A percentile compares a stretch with the other conserved stretches of the same genome.
phyloP scores from a whole-genome alignment of 2,113 vertebrate genomes.

The Istiophorus platypterus region DNA sequence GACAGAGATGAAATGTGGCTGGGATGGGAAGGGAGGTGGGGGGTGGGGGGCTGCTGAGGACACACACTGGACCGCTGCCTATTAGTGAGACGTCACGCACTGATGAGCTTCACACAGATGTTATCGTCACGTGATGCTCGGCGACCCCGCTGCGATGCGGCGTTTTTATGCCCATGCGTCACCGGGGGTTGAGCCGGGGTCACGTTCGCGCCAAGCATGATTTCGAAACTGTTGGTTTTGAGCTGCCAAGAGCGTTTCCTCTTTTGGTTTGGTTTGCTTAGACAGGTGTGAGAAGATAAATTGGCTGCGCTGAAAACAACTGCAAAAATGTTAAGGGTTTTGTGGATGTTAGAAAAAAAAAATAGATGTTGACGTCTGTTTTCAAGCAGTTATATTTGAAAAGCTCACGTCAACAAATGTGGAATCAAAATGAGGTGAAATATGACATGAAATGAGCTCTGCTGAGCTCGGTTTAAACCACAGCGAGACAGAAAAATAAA shows the following conservation, averaged over 20 bases:
- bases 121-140: slow-evolving; percentile 36
- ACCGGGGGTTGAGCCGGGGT: slow-evolving; percentile 12
- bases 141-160: slow-evolving; percentile 33
- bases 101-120: slow-evolving; percentile 23
- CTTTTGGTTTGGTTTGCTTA: neutral
- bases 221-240: neutral
- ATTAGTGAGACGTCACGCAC: neutral
- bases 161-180: neutral
- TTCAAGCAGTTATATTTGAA: neutral
- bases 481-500: neutral
- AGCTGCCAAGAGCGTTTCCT: neutral
- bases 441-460: neutral
- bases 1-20: slow-evolving; percentile 34
- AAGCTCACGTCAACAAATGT: neutral
- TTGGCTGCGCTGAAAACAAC: neutral
- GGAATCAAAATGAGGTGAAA: neutral
- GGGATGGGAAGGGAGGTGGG: too few relatives aligned
- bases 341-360: neutral
- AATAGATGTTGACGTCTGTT: neutral
- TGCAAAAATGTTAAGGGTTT: rapidly evolving
- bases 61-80: slow-evolving; percentile 32
- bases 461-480: neutral
- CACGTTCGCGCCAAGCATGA: neutral
- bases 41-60: slow-evolving; percentile 54
- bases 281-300: neutral